Evolutionary conservation across 2,888 invertebrate genomes (phyloP).

Genomic region (Eupithecia pulchellata): DNA sequence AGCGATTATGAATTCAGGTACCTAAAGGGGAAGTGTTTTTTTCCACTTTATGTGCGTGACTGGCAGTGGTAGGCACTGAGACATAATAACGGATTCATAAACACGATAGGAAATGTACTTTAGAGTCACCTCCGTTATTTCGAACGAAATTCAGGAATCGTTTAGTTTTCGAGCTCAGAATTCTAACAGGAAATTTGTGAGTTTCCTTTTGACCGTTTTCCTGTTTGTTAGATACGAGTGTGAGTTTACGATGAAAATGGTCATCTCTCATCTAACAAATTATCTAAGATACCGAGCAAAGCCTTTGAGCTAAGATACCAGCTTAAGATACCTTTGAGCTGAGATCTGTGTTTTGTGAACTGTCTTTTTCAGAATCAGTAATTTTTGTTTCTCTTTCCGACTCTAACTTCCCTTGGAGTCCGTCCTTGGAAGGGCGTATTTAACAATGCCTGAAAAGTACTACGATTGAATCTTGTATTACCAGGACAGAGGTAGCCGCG

Average conservation of each 20-base stretch:
- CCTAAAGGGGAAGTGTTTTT: background rate
- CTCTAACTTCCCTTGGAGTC: background rate
- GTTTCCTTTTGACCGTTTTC: background rate
- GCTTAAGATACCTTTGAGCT: no score
- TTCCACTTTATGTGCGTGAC: no score
- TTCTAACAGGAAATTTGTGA: background rate
- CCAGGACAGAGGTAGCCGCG: slow-evolving; percentile 97
- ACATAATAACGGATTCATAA: background rate
- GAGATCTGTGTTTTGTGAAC: background rate
- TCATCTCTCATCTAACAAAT: background rate
- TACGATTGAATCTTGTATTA: slow-evolving; percentile 72
- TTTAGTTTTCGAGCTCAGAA: background rate
- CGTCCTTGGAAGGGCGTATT: background rate
- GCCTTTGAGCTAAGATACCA: background rate
- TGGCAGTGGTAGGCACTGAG: background rate
- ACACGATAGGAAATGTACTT: background rate
- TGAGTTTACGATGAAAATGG: background rate
- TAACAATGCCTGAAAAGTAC: background rate
- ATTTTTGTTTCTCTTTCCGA: background rate
- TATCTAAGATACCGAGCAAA: background rate
- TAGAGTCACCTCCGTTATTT: background rate
- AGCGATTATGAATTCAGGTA: background rate
- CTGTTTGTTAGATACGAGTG: background rate
- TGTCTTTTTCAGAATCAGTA: background rate
- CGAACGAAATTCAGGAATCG: background rate